Conservation (phyloP, 2,113 vertebrate species). For the Rhinopomastus cyanomelas region DNA sequence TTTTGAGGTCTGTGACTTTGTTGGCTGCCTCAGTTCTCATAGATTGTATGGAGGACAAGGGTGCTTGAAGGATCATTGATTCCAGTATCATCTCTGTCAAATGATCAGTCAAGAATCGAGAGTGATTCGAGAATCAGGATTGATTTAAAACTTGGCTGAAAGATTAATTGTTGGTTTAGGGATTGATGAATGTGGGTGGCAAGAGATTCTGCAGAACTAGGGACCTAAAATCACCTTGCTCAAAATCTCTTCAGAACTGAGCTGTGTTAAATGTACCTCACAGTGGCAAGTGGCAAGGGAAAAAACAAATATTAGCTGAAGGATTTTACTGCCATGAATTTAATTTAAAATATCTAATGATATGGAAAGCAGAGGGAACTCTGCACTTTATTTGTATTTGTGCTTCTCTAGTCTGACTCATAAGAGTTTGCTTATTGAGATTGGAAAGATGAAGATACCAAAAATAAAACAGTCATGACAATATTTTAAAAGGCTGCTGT, state of each 20-base stretch:
- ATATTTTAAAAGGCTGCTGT: not conserved
- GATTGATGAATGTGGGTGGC: not conserved
- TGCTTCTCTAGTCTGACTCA: not conserved
- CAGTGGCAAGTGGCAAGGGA: not conserved
- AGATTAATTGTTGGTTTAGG: not conserved
- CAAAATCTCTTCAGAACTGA: not conserved
- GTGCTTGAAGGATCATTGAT: not conserved
- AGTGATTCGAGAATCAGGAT: not conserved
- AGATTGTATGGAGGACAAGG: not conserved
- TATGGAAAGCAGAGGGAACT: not conserved
- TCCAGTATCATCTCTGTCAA: not conserved
- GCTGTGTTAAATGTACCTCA: not conserved
- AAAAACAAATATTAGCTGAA: not conserved
- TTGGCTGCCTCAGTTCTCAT: not conserved
- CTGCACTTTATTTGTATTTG: not conserved
- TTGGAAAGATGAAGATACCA: not conserved
- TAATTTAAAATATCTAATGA: slow-evolving; percentile 5
- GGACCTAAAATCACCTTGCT: not conserved
- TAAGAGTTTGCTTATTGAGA: not conserved
- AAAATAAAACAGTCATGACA: not conserved
- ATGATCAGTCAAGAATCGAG: not conserved
- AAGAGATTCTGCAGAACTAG: not conserved
- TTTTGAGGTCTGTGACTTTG: not conserved
- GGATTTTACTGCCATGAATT: not conserved
- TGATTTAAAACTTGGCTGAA: not conserved